Percentiles rank a stretch among this genome's conserved stretches.
phyloP scores from a whole-genome alignment of 2,113 vertebrate species.

The Megaceryle torquata region DNA sequence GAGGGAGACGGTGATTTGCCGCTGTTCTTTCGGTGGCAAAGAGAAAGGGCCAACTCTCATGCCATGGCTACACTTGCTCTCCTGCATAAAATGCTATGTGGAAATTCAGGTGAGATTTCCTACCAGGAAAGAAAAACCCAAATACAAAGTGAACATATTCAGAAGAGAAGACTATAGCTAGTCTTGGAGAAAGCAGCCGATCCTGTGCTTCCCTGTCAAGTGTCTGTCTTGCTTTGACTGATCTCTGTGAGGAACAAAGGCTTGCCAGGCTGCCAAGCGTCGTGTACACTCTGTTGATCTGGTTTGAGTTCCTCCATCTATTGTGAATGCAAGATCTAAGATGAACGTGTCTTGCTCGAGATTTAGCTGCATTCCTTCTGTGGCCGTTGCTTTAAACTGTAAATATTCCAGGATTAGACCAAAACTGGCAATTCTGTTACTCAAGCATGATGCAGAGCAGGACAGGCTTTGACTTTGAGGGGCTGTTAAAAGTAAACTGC shows the following conservation, averaged over 20 bases:
- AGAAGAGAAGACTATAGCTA: background rate
- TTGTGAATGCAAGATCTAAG: background rate
- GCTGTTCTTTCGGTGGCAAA: background rate
- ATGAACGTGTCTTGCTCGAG: background rate
- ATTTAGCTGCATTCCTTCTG: background rate
- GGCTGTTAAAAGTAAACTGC: background rate
- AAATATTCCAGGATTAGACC: background rate
- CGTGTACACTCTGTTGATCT: background rate
- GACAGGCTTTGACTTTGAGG: background rate
- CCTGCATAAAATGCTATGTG: background rate
- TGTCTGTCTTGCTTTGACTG: background rate
- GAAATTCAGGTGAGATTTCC: background rate
- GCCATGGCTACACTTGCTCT: background rate
- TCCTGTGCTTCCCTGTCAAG: background rate
- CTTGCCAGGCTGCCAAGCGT: background rate
- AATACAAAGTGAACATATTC: background rate
- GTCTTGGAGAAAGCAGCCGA: background rate
- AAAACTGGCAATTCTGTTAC: background rate
- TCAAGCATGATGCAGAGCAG: background rate
- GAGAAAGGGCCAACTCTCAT: background rate
- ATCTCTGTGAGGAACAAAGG: background rate
- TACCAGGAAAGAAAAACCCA: background rate
- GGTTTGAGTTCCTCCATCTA: background rate
- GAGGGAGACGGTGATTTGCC: background rate
- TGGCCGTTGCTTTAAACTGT: background rate